Percentiles rank a stretch among this genome's conserved stretches.
phyloP scores from a whole-genome alignment of 1,140 invertebrate genomes.

The Triops cancriformis region DNA sequence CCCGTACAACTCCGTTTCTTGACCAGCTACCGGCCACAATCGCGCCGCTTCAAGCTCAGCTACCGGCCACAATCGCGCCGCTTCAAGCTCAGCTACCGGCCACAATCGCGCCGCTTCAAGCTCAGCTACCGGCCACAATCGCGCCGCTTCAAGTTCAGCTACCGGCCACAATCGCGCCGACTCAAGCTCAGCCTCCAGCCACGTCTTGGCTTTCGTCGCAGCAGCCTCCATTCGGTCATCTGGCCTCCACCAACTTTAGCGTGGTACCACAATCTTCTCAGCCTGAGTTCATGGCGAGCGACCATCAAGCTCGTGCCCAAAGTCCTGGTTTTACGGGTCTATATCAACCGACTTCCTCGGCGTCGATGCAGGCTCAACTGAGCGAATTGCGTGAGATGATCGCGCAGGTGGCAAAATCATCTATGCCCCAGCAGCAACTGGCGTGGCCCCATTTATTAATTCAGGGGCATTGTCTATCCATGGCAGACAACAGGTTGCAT shows the following conservation, averaged over 20 bases:
- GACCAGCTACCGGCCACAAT: too few relatives aligned
- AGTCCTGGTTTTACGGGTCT: background rate
- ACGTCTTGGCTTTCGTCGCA: background rate
- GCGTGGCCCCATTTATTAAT: background rate
- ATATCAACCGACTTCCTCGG: background rate
- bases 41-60: too few relatives aligned
- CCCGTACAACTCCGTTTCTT: too few relatives aligned
- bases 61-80: too few relatives aligned
- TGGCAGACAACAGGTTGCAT: background rate
- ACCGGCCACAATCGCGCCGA: background rate
- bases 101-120: background rate
- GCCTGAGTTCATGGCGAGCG: background rate
- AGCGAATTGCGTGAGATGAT: background rate
- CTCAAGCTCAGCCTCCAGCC: background rate
- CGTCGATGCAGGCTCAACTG: background rate
- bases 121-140: background rate
- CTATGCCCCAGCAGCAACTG: background rate
- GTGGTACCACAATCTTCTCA: background rate
- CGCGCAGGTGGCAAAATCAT: background rate
- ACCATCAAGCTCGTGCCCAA: background rate
- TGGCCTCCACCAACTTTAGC: background rate
- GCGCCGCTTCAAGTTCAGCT: background rate
- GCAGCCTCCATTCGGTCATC: background rate
- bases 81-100: too few relatives aligned
- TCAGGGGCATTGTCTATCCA: background rate